Evolutionary conservation across 2,888 invertebrate species (phyloP).

Genomic region (Trichopria drosophilae): DNA sequence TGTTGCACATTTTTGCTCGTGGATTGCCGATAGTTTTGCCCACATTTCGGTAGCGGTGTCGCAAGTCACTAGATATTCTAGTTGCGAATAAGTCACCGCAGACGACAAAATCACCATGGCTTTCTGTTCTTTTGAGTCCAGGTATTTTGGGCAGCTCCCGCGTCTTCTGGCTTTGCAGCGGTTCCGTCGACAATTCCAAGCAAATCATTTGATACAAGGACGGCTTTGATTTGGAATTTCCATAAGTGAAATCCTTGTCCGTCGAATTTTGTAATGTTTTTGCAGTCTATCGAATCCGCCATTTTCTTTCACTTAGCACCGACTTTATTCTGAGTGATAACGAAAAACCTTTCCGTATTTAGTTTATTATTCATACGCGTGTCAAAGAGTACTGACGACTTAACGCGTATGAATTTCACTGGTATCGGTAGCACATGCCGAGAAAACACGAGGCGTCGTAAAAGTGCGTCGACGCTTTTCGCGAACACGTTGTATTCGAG

Average conservation of each 20-base stretch:
- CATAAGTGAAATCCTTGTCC: neutral
- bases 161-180: neutral
- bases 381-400: no score
- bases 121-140: neutral
- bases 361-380: no score
- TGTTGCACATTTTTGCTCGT: neutral
- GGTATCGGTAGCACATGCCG: no score
- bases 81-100: neutral
- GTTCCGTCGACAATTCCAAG: neutral
- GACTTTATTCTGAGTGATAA: no score
- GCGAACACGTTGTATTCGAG: no score
- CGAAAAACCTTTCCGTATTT: no score
- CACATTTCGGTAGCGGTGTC: neutral
- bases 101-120: neutral
- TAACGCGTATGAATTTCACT: no score
- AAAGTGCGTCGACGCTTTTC: no score
- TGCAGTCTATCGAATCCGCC: conserved; percentile 9
- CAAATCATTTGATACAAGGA: neutral
- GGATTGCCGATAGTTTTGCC: neutral
- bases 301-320: no score
- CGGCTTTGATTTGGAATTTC: conserved; percentile 4
- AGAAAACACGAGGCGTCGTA: no score
- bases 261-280: neutral
- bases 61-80: conserved; percentile 3
- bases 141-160: neutral